Evolutionary conservation across 2,113 vertebrate species (phyloP), one percentile per base, ranked within the genome.

Genomic region (Lepus timidus): DNA sequence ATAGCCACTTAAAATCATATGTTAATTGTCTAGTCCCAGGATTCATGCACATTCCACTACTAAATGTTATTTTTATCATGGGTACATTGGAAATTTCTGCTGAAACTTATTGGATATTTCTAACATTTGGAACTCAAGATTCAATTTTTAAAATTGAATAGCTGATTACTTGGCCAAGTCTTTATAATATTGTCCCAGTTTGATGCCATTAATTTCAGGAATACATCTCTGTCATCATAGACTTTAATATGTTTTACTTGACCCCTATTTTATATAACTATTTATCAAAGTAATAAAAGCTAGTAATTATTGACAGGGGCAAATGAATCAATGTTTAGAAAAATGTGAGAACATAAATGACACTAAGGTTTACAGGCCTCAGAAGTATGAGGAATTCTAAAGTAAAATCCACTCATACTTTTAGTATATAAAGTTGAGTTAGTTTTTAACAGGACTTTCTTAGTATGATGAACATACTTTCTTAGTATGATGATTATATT

Each of bases 301-400:
- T 64, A 85, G 23, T 62, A 29, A 74, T 55, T 33, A 4, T 71
- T 85, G 74, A 74, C 55, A 65, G 29, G 52, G 31, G 44, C n/a
- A 14, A 90, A 86, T 83, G 44, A 84, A 84, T 78, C 31, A 78
- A 58, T 58, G 33, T 68, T 92, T 92, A 67, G 9, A 58, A 78
- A 96, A 81, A 39, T 17, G 1, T 80, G 65, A 90, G 51, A 92
- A 94, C 13, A 52, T 75, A 91, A 78, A 85, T n/a, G 71, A 93
- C 80, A 4, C 19, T 67, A 88, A 81, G 67, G 58, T 91, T 87
- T 71, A 81, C 0, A 90, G 52, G 65, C 62, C 78, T 92, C 71
- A 70, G 81, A 90, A 96, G 61, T 71, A 88, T 87, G 96, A 85
- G 79, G 71, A 96, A 44, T 27, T 71, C 55, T 86, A 85, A 89